Evolutionary conservation across 2,888 invertebrate genomes (phyloP).

Genomic region (Orthonevra nobilis): DNA sequence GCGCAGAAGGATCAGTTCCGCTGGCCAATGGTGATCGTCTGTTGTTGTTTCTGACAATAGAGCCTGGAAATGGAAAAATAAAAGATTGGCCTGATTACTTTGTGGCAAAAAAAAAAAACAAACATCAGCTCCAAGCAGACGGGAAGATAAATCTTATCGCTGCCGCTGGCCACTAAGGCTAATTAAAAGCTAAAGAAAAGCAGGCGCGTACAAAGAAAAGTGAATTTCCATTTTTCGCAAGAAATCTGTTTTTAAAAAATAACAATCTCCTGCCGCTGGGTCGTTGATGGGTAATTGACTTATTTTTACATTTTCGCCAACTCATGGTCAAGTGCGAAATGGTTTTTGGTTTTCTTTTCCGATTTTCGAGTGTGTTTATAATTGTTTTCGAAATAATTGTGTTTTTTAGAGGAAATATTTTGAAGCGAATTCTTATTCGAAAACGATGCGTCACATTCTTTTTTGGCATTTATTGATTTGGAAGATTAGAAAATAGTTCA

Average conservation of each 20-base stretch:
- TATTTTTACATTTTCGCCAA: slow-evolving; percentile 25
- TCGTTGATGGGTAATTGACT: slow-evolving; percentile 16
- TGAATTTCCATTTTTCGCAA: slow-evolving; percentile 9
- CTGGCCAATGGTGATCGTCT: slow-evolving; percentile 87
- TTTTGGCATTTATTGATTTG: too few species aligned
- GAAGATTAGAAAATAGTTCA: too few species aligned
- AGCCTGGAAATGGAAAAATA: too few species aligned
- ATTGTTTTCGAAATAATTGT: neutral
- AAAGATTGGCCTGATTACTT: neutral
- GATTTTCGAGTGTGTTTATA: slow-evolving; percentile 11
- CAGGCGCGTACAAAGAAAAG: neutral
- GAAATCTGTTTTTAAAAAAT: slow-evolving; percentile 17
- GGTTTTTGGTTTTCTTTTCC: neutral
- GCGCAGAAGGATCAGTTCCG: slow-evolving; percentile 86
- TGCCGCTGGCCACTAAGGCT: slow-evolving; percentile 11
- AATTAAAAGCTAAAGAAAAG: slow-evolving; percentile 54
- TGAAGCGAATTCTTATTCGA: too few species aligned
- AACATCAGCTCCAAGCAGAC: neutral
- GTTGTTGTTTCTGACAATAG: slow-evolving; percentile 85
- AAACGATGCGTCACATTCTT: too few species aligned
- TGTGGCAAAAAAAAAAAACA: neutral
- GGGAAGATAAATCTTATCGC: slow-evolving; percentile 34
- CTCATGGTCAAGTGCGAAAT: slow-evolving; percentile 52
- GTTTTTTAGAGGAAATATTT: slow-evolving; percentile 3
- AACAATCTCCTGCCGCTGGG: too few species aligned